phyloP scores from a whole-genome alignment of 1,140 invertebrate genomes.

The Dinoponera quadriceps region DNA sequence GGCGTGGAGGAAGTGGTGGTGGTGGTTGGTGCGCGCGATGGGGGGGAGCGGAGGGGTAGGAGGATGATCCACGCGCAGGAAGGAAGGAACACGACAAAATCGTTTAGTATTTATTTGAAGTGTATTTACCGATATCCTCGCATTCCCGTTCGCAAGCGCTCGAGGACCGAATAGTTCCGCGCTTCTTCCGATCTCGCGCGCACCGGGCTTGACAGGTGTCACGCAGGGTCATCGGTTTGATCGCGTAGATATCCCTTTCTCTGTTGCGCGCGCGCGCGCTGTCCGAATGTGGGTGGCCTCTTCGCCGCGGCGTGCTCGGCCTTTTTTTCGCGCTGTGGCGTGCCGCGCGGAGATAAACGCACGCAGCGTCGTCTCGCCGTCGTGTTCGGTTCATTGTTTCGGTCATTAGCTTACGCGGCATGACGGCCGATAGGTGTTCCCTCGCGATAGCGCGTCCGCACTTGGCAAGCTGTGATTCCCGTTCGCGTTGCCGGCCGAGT shows the following conservation, averaged over 20 bases:
- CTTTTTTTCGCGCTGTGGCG: conserved; percentile 70
- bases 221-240: conserved; percentile 34
- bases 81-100: conserved; percentile 55
- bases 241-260: conserved; percentile 9
- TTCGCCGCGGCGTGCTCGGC: conserved; percentile 54
- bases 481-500: conserved; percentile 64
- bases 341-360: conserved; percentile 69
- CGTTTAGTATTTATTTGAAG: conserved; percentile 62
- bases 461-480: conserved; percentile 70
- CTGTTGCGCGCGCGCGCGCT: conserved; percentile 4
- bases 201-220: conserved; percentile 27
- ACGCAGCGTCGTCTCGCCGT: conserved; percentile 49
- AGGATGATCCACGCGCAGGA: conserved; percentile 55
- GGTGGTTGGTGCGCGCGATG: conserved; percentile 46
- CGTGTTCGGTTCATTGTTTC: conserved; percentile 73
- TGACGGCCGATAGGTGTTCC: conserved; percentile 76
- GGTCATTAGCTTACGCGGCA: conserved; percentile 76
- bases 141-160: neutral
- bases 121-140: conserved; percentile 56
- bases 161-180: neutral
- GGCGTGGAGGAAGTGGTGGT: conserved; percentile 45
- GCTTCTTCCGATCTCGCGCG: neutral
- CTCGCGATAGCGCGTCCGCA: conserved; percentile 69
- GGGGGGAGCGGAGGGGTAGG: conserved; percentile 36
- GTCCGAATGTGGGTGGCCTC: conserved; percentile 54